Evolutionary conservation across 2,888 invertebrate species (phyloP), one percentile per base, ranked within the genome.

Genomic region (Stenurella melanura): DNA sequence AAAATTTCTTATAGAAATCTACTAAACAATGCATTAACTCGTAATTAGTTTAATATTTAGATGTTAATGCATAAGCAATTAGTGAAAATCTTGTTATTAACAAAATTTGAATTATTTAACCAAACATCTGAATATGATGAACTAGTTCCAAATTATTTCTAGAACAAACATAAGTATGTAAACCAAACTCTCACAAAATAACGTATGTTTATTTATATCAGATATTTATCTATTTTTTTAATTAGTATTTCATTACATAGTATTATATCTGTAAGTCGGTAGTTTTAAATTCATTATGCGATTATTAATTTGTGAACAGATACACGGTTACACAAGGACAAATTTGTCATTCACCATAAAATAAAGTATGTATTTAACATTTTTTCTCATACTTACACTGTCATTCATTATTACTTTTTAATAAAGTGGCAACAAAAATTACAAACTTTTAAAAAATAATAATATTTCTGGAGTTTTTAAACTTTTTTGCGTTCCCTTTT

Each of bases 81-180:
- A 50, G 50, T 50, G n/a, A 50, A 50, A 50, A 50, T 50, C 3
- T 15, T 15, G 4, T 50, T 50, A 50, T 50, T 50, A 67, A 61
- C 34, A 61, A 34, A 34, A 15, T 61, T 61, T 61, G 26, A 61
- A 61, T 11, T 50, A 50, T 50, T n/a, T 50, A 50, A 50, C n/a
- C 30, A 61, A 34, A 61, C 30, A 61, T 61, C 7, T 61, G 17
- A 30, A 50, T 50, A 50, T 50, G 17, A n/a, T 61, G 30, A 34
- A 61, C 61, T 61, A 61, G 17, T 61, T 61, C 30, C 2, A 9
- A 61, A 30, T 61, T 61, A 34, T 61, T n/a, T 19, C 11, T 58
- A 19, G 11, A 61, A 7, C 15, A 30, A 61, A 30, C 34, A n/a
- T 11, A 26, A 15, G 9, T 17, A 17, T 61, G 9, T 17, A n/a